Conservation (phyloP, 2,888 invertebrate species). For the Pasiphila rectangulata region DNA sequence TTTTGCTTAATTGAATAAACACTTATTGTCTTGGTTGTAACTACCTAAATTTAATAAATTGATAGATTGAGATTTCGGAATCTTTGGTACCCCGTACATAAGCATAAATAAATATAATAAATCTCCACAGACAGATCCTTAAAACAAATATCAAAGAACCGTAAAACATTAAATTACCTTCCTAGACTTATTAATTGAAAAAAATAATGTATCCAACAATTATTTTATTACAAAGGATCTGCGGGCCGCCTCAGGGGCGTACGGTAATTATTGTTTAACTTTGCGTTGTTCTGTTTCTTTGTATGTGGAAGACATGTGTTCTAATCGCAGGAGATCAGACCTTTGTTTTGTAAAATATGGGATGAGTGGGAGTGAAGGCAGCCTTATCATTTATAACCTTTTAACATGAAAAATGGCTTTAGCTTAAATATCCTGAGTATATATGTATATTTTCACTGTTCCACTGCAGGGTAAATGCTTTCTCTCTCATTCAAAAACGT, state of each 20-base stretch:
- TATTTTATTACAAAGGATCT: conserved; percentile 54
- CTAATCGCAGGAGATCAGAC: conserved; percentile 5
- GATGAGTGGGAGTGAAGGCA: background rate
- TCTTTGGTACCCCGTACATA: too few species aligned
- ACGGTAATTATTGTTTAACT: conserved; percentile 70
- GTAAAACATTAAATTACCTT: background rate
- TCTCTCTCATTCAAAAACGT: too few species aligned
- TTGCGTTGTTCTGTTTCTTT: conserved; percentile 58
- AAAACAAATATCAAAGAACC: conserved; percentile 1
- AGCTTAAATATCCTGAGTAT: too few species aligned
- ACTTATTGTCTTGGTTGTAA: too few species aligned
- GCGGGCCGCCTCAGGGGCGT: conserved; percentile 11
- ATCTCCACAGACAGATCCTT: too few species aligned
- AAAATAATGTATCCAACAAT: conserved; percentile 45
- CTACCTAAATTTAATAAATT: too few species aligned
- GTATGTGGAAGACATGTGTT: conserved; percentile 18
- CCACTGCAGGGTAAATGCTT: too few species aligned
- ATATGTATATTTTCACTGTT: too few species aligned
- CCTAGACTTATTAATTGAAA: conserved; percentile 61
- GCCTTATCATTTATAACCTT: background rate
- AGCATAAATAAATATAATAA: background rate
- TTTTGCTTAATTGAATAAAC: too few species aligned
- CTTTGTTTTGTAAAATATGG: conserved; percentile 5
- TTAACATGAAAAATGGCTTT: too few species aligned
- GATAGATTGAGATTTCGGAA: too few species aligned